Evolutionary conservation across 1,140 invertebrate species (phyloP).

Genomic region (Cryptotermes secundus): DNA sequence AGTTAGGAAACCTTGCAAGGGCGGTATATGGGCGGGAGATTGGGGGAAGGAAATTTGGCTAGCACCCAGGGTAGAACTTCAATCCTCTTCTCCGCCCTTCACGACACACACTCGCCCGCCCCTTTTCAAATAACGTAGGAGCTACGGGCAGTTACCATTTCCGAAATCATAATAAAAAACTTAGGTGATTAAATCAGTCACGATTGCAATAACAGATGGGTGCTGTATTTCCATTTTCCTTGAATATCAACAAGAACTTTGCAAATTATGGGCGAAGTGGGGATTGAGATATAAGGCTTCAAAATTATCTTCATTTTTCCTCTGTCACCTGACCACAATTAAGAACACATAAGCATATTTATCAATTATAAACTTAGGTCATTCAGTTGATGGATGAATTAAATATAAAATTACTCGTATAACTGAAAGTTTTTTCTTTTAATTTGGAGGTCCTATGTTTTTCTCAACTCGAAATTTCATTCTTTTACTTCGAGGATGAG

Average conservation of each 20-base stretch:
- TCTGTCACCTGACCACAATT: neutral
- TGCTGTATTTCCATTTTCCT: neutral
- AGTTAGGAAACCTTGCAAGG: neutral
- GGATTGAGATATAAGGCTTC: neutral
- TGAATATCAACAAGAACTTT: neutral
- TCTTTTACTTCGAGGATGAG: too few relatives aligned
- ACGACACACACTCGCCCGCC: neutral
- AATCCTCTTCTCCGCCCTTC: neutral
- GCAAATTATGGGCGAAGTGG: neutral
- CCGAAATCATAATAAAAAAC: neutral
- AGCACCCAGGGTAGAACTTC: slow-evolving; percentile 14
- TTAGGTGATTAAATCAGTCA: neutral
- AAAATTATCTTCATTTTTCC: neutral
- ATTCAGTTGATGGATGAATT: neutral
- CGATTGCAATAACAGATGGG: neutral
- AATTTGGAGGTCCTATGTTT: too few relatives aligned
- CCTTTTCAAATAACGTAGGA: slow-evolving; percentile 2
- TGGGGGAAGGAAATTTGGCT: neutral
- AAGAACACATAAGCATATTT: neutral
- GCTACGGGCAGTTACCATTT: neutral
- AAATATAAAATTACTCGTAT: too few relatives aligned
- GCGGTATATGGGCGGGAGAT: neutral
- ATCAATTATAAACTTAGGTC: neutral
- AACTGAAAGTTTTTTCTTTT: too few relatives aligned
- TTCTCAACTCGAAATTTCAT: too few relatives aligned